These are phyloP conservation scores for Adelphocoris suturalis DNA, from an alignment of 2,888 invertebrate species.

Conservation along the genomic window DNA sequence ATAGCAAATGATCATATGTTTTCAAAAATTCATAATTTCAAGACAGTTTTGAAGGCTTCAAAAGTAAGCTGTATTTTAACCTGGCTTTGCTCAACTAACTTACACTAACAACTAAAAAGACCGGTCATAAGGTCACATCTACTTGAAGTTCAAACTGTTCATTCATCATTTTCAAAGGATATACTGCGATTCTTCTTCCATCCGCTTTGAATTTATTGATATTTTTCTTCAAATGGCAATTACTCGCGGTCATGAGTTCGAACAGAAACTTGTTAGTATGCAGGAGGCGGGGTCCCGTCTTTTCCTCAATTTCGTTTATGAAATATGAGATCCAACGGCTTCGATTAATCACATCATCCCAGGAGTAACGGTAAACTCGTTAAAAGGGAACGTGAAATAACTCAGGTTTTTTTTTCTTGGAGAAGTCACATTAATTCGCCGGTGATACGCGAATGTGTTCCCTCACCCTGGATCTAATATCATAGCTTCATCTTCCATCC, in stretches of 20 bases:
- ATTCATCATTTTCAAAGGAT: neutral
- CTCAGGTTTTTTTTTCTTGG: neutral
- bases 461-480: slow-evolving; percentile 15
- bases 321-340: slow-evolving; percentile 42
- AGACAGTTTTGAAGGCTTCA: too few relatives aligned
- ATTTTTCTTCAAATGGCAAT: slow-evolving; percentile 14
- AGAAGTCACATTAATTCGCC: slow-evolving; percentile 7
- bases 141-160: neutral
- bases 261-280: slow-evolving; percentile 34
- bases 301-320: slow-evolving; percentile 39
- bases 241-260: slow-evolving; percentile 32
- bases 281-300: slow-evolving; percentile 28
- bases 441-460: slow-evolving; percentile 24
- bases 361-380: slow-evolving; percentile 1
- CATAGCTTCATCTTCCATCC: neutral
- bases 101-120: too few relatives aligned
- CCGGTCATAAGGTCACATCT: too few relatives aligned
- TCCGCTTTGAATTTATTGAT: slow-evolving; percentile 12
- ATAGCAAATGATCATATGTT: too few relatives aligned
- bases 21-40: too few relatives aligned
- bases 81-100: too few relatives aligned
- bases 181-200: neutral
- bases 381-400: slow-evolving; percentile 40
- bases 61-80: too few relatives aligned
- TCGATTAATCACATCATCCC: slow-evolving; percentile 30